Evolutionary conservation across 2,888 invertebrate genomes (phyloP), one percentile per base, ranked within the genome.

Genomic region (Leucania comma): DNA sequence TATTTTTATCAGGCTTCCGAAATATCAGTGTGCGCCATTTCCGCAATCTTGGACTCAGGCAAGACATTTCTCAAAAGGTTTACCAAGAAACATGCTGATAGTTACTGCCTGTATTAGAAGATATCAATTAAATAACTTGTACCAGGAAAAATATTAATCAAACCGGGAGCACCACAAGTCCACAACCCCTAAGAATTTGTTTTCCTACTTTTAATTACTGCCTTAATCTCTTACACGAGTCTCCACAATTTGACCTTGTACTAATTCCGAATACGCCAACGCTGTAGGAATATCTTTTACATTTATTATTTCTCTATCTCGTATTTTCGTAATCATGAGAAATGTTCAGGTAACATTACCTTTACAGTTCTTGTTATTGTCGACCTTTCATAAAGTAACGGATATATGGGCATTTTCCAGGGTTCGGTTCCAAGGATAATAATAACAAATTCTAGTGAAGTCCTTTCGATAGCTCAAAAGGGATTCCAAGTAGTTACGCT

Each of bases 321-420:
- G 56, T 26, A 60, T 68, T 68, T 60, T 53, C 53, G 4, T 75
- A 48, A 80, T 79, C 54, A 56, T 60, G 38, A 48, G n/a, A 64
- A 68, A 64, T 17, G n/a, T 53, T 22, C 80, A 53, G 50, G 63
- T 59, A 58, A 46, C n/a, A 20, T 42, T 65, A 60, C 65, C 46
- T 73, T 59, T 29, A 46, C 53, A 32, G 29, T 42, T 68, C 32
- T 26, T 58, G 63, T 62, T 38, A 62, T 59, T 75, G 68, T 48
- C 50, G 56, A 80, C 75, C 81, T 64, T 68, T 75, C 60, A 68
- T 64, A 77, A 75, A 63, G 48, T 60, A 68, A 61, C 48, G 63
- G 75, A 64, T 42, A 75, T 46, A 53, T 56, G 63, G 35, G 48
- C 53, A 42, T 65, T 57, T 59, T 50, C 50, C 38, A 26, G 51